Evolutionary conservation across 2,797 vertebrate genomes (phyloP), one percentile per base, ranked within the genome.

Genomic region (Acrocephalus scirpaceus): DNA sequence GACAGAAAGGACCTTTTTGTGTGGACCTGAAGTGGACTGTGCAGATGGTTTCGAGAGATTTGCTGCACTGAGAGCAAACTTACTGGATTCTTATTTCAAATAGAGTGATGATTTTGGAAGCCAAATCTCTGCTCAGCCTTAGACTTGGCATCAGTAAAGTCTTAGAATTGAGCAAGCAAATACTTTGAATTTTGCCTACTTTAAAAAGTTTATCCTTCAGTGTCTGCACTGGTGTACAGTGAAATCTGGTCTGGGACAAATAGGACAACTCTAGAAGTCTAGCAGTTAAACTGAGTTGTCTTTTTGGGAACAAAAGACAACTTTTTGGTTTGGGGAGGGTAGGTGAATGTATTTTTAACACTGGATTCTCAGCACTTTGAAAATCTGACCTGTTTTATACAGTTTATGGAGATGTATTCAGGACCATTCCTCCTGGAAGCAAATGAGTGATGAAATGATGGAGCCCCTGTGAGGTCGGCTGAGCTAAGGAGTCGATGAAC

Each of bases 201-300:
- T 72, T 2, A 16, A 25, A 20, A 60, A 40, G 11, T 65, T 85
- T 25, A 9, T 51, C 5, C 14, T 32, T 47, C 7, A 3, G 12
- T 47, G 20, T 51, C 5, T 4, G 0, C 23, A 1, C 14, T 8
- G 26, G 10, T 16, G 5, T 38, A 3, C 3, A 18, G 11, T 19
- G 21, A 30, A 67, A 34, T 32, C 42, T 48, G 29, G 5, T 17
- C 8, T 8, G 20, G 36, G 60, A 8, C 26, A 44, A 40, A 7
- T 6, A 6, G 17, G 22, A 14, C 25, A 30, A 1, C 17, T 53
- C 51, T 74, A 25, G 4, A 72, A 45, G 27, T 30, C 38, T 58
- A 42, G 12, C 17, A 6, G 9, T 71, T 57, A 9, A 14, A 6
- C 16, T 42, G 45, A 18, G 11, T 38, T 92, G 4, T n/a, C 30